Conservation (phyloP, 2,797 vertebrate genomes). For the Stomatorhinus walkeri region DNA sequence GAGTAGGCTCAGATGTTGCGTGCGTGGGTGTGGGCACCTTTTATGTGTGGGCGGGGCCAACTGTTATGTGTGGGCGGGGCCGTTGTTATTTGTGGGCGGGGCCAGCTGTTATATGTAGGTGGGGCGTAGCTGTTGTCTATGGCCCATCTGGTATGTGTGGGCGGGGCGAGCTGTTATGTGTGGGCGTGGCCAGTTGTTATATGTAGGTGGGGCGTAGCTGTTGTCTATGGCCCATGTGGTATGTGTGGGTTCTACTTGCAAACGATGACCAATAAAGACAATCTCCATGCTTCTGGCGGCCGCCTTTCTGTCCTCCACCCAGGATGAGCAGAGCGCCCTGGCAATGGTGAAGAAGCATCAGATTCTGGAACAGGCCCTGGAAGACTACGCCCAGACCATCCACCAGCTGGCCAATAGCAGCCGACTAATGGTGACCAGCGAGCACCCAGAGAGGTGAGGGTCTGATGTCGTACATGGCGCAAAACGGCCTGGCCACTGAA, state of each 20-base stretch:
- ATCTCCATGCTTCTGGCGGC: neutral
- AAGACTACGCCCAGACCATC: slow-evolving; percentile 78
- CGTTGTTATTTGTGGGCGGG: neutral
- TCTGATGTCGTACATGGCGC: neutral
- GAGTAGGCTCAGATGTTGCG: neutral
- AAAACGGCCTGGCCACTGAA: neutral
- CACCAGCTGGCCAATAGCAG: slow-evolving; percentile 80
- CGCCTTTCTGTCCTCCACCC: slow-evolving; percentile 6
- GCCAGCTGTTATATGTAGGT: neutral
- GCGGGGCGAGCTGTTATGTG: neutral
- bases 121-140: neutral
- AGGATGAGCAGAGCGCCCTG: slow-evolving; percentile 82
- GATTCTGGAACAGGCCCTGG: slow-evolving; percentile 82
- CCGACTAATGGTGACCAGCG: slow-evolving; percentile 71
- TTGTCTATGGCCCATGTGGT: neutral
- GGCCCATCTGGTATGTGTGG: neutral
- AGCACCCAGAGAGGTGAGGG: slow-evolving; percentile 80
- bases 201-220: neutral
- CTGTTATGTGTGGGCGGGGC: neutral
- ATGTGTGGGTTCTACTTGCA: neutral
- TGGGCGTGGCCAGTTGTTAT: neutral
- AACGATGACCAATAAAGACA: neutral
- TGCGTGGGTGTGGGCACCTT: too few relatives aligned
- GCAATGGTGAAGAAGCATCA: slow-evolving; percentile 82
- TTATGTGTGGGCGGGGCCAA: neutral